Conservation (phyloP, 2,888 invertebrate species). For the Oscheius sp. region DNA sequence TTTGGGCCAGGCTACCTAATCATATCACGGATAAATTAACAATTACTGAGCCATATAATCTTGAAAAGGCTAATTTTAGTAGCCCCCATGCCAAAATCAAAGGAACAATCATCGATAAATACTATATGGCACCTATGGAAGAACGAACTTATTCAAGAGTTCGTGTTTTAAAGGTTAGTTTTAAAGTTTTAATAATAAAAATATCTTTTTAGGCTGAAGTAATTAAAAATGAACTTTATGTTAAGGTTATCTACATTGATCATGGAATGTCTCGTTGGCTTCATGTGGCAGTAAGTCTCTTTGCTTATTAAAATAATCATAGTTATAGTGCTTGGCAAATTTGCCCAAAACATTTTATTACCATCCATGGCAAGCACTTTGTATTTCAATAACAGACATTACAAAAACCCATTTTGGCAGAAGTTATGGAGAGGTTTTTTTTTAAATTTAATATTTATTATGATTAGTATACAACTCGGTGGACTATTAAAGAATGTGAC, state of each 20-base stretch:
- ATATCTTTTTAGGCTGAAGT: constrained; percentile 31
- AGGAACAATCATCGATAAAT: neutral
- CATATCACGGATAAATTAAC: constrained; percentile 39
- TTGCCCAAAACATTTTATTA: constrained; percentile 35
- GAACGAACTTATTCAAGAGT: constrained; percentile 37
- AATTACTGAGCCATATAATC: constrained; percentile 44
- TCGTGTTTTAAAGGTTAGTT: constrained; percentile 34
- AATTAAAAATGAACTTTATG: constrained; percentile 13
- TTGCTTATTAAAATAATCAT: neutral
- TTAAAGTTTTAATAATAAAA: neutral
- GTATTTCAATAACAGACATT: constrained; percentile 34
- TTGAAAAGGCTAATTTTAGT: constrained; percentile 13
- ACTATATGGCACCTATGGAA: constrained; percentile 42
- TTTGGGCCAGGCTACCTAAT: constrained; percentile 46
- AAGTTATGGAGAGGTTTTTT: neutral
- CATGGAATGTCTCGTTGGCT: constrained; percentile 36
- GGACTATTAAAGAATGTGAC: constrained; percentile 16
- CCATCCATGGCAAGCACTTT: constrained; percentile 51
- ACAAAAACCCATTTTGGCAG: neutral
- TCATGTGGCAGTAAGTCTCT: constrained; percentile 16
- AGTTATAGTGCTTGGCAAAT: constrained; percentile 32
- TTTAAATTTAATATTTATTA: neutral
- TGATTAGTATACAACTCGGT: neutral
- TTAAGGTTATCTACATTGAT: constrained; percentile 46
- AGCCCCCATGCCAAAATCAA: neutral